Percentiles rank a stretch among this genome's conserved stretches.
These are phyloP conservation scores for Choristoneura rosaceana DNA, from an alignment of 2,888 invertebrate species.

Conservation along the genomic window DNA sequence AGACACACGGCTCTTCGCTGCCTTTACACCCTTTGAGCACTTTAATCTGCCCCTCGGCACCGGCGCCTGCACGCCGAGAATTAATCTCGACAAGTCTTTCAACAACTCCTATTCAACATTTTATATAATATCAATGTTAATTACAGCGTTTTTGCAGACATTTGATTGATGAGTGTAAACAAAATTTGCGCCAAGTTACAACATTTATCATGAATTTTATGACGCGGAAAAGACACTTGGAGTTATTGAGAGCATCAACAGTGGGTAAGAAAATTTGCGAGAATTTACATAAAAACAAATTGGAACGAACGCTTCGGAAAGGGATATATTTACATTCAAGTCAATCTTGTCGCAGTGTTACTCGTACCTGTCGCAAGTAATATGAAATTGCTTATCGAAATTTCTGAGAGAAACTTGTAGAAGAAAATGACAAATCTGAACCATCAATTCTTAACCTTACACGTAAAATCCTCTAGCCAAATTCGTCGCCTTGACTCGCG, in stretches of 20 bases:
- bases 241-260: constrained; percentile 33
- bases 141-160: constrained; percentile 27
- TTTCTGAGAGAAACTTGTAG: neutral
- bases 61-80: constrained; percentile 49
- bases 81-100: constrained; percentile 49
- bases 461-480: constrained; percentile 44
- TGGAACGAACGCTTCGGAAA: constrained; percentile 3
- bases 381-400: neutral
- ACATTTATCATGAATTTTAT: constrained; percentile 49
- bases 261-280: neutral
- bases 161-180: constrained; percentile 47
- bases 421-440: neutral
- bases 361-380: neutral
- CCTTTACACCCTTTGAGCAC: constrained; percentile 56
- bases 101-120: constrained; percentile 23
- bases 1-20: constrained; percentile 47
- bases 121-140: constrained; percentile 8
- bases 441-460: neutral
- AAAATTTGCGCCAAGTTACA: constrained; percentile 43
- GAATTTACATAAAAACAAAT: constrained; percentile 11
- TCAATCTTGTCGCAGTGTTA: neutral
- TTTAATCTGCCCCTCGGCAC: constrained; percentile 58
- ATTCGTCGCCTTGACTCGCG: constrained; percentile 53
- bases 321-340: neutral
- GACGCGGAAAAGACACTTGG: constrained; percentile 43